Conservation (phyloP, 2,797 vertebrate species). For the Labroides dimidiatus region DNA sequence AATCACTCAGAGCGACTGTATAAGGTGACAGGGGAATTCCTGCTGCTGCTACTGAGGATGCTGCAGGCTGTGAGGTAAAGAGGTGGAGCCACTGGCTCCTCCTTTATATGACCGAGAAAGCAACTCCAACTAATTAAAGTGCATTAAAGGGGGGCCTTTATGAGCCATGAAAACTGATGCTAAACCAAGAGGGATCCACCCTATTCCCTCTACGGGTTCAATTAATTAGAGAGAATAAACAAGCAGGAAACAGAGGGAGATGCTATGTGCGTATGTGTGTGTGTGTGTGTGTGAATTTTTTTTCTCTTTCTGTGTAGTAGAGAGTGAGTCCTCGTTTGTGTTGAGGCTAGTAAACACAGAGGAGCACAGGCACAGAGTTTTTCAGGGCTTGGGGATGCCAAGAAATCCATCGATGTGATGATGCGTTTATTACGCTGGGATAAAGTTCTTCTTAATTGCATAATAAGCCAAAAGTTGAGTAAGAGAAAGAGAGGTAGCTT, state of each 20-base stretch:
- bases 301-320: neutral
- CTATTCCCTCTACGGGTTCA: slow-evolving; percentile 34
- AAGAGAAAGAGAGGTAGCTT: slow-evolving; percentile 40
- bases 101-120: slow-evolving; percentile 18
- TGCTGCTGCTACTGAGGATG: slow-evolving; percentile 60
- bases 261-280: neutral
- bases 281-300: neutral
- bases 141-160: slow-evolving; percentile 17
- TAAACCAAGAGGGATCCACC: slow-evolving; percentile 28
- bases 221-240: slow-evolving; percentile 64
- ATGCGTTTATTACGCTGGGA: neutral
- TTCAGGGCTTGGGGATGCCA: slow-evolving; percentile 6
- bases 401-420: neutral
- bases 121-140: slow-evolving; percentile 26
- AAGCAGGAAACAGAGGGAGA: slow-evolving; percentile 16
- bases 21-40: slow-evolving; percentile 81
- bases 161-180: slow-evolving; percentile 42
- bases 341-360: slow-evolving; percentile 10
- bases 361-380: slow-evolving; percentile 18
- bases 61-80: slow-evolving; percentile 58
- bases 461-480: slow-evolving; percentile 71
- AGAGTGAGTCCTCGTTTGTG: neutral
- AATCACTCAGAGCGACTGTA: slow-evolving; percentile 57
- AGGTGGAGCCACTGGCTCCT: slow-evolving; percentile 25
- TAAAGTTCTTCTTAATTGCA: slow-evolving; percentile 59